phyloP scores from a whole-genome alignment of 2,888 invertebrate species.

The Apodemia hepburni region DNA sequence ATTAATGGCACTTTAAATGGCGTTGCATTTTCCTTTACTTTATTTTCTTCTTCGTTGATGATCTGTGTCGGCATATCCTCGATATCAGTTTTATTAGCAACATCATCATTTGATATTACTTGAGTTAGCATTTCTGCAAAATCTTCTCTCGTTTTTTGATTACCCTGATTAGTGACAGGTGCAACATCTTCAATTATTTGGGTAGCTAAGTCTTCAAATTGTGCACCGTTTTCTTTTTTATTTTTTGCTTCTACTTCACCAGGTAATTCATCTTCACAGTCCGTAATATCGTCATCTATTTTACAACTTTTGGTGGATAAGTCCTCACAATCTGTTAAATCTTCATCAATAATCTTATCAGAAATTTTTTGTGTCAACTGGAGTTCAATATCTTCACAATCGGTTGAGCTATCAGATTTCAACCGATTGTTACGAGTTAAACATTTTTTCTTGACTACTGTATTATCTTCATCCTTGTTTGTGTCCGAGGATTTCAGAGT shows the following conservation, averaged over 20 bases:
- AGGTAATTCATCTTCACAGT: conserved; percentile 43
- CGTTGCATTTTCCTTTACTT: conserved; percentile 5
- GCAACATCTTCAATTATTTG: conserved; percentile 34
- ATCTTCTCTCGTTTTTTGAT: conserved; percentile 21
- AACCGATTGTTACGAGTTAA: conserved; percentile 29
- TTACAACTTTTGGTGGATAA: conserved; percentile 13
- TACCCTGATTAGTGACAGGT: background rate
- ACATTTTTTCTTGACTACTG: conserved; percentile 24
- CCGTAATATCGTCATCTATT: conserved; percentile 43
- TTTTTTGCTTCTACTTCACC: conserved; percentile 8
- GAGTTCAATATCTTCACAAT: conserved; percentile 50
- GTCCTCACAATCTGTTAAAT: conserved; percentile 50
- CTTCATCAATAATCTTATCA: conserved; percentile 38
- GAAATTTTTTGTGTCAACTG: conserved; percentile 43
- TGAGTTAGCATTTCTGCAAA: conserved; percentile 45
- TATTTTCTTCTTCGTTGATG: conserved; percentile 32
- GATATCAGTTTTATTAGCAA: conserved; percentile 23
- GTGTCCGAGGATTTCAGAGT: background rate
- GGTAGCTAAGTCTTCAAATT: conserved; percentile 36
- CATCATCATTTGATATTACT: conserved; percentile 22
- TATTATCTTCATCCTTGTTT: conserved; percentile 20
- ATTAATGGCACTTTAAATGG: too few species aligned
- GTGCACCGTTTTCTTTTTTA: conserved; percentile 22
- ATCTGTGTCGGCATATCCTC: conserved; percentile 44
- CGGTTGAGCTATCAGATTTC: conserved; percentile 44